Conservation (phyloP, 2,888 invertebrate species). For the Endotricha flammealis region DNA sequence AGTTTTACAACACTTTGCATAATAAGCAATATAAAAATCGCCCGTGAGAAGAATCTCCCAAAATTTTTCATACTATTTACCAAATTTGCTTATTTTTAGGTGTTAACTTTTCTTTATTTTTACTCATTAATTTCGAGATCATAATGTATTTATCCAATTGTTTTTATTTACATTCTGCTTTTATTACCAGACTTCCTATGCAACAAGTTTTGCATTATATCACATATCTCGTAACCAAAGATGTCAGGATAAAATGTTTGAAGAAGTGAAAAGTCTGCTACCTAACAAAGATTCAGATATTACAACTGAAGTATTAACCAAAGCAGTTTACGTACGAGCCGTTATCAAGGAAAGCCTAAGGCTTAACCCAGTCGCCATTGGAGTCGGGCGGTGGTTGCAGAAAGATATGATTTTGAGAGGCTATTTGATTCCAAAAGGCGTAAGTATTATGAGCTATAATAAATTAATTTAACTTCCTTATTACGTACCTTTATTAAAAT, state of each 20-base stretch:
- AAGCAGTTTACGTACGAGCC: conserved; percentile 86
- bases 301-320: conserved; percentile 74
- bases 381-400: conserved; percentile 86
- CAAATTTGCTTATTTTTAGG: too few species aligned
- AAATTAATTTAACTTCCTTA: neutral
- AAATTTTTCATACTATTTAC: too few species aligned
- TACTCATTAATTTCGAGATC: too few species aligned
- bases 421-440: conserved; percentile 86
- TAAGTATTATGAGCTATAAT: conserved; percentile 52
- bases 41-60: too few species aligned
- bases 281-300: conserved; percentile 68
- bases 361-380: conserved; percentile 89
- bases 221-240: conserved; percentile 84
- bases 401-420: conserved; percentile 84
- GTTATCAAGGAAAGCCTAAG: conserved; percentile 91
- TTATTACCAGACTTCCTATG: conserved; percentile 85
- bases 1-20: conserved; percentile 24
- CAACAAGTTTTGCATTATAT: conserved; percentile 87
- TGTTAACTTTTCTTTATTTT: too few species aligned
- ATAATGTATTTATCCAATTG: too few species aligned
- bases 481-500: neutral
- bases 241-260: conserved; percentile 82
- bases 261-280: conserved; percentile 80
- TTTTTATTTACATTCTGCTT: too few species aligned
- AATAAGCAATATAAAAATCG: neutral